Conservation (phyloP, 2,888 invertebrate genomes). For the Spilarctia lutea region DNA sequence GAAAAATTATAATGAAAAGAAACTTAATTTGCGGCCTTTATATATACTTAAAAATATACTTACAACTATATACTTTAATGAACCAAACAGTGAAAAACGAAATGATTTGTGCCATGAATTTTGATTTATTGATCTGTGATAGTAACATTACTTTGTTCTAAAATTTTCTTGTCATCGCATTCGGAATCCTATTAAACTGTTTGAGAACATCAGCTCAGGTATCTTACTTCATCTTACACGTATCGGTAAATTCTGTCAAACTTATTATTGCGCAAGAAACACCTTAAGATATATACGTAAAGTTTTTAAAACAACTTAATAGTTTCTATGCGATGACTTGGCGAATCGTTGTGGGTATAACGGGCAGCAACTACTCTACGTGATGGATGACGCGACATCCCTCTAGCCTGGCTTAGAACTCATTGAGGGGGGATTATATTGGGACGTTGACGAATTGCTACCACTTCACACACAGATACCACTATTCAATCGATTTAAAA, state of each 20-base stretch:
- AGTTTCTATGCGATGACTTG: conserved; percentile 66
- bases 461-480: conserved; percentile 75
- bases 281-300: no score
- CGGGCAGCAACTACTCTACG: conserved; percentile 57
- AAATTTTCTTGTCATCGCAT: no score
- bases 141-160: no score
- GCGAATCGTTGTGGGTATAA: conserved; percentile 58
- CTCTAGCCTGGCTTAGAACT: conserved; percentile 76
- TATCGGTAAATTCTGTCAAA: background rate
- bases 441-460: conserved; percentile 83
- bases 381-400: conserved; percentile 82
- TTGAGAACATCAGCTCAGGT: no score
- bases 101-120: no score
- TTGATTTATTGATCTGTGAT: no score
- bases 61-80: no score
- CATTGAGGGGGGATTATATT: conserved; percentile 83
- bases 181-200: no score
- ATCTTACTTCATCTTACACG: conserved; percentile 1
- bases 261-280: background rate
- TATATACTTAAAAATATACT: no score
- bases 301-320: conserved; percentile 61
- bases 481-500: conserved; percentile 83
- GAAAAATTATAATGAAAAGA: no score
- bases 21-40: no score
- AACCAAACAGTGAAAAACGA: no score